These are phyloP conservation scores for Australoheros scitulus DNA, from an alignment of 2,113 vertebrate species.

Conservation along the genomic window DNA sequence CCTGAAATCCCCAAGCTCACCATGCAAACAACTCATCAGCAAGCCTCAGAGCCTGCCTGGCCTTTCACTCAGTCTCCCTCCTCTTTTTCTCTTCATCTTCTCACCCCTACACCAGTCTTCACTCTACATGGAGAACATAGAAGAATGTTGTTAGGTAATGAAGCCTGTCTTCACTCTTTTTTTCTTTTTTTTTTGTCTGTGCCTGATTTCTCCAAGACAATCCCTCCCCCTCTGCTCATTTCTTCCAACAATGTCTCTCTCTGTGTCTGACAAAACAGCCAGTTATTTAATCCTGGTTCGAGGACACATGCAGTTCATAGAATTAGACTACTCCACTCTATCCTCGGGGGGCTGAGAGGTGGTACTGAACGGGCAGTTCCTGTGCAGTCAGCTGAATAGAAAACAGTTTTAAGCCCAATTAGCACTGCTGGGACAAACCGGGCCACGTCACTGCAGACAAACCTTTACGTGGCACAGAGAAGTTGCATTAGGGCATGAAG, in stretches of 20 bases:
- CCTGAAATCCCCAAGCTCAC: constrained; percentile 29
- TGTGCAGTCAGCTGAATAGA: constrained; percentile 54
- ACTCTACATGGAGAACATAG: neutral
- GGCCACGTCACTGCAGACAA: constrained; percentile 30
- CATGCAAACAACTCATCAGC: constrained; percentile 23
- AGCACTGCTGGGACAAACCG: constrained; percentile 34
- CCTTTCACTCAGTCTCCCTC: constrained; percentile 21
- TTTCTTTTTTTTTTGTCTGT: neutral
- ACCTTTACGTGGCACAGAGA: constrained; percentile 6
- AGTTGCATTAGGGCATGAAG: neutral
- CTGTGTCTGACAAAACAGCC: constrained; percentile 54
- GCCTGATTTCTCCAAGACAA: constrained; percentile 49
- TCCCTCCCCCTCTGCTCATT: constrained; percentile 13
- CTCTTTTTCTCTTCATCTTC: constrained; percentile 7
- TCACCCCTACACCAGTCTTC: constrained; percentile 18
- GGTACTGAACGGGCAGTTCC: constrained; percentile 31
- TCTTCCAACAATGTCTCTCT: constrained; percentile 51
- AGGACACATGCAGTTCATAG: constrained; percentile 46
- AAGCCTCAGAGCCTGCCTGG: neutral
- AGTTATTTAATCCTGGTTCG: constrained; percentile 49
- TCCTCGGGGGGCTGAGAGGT: constrained; percentile 44
- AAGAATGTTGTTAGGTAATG: neutral
- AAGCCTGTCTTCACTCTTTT: constrained; percentile 8
- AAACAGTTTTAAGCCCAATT: constrained; percentile 50
- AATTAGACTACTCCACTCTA: constrained; percentile 19